Conservation (phyloP, 2,797 vertebrate species). For the Hemitrygon akajei region DNA sequence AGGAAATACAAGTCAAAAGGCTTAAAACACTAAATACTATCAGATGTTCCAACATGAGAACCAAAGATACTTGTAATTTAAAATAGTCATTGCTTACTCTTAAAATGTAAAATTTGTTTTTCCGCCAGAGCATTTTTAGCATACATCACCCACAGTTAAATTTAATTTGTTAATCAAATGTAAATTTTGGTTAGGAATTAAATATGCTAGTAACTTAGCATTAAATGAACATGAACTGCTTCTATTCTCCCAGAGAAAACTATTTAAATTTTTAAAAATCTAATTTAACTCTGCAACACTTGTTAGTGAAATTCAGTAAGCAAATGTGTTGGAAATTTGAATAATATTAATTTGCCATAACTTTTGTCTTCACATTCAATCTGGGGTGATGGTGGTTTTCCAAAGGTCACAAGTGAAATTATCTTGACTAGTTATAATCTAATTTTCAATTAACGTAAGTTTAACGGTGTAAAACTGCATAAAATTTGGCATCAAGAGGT, state of each 20-base stretch:
- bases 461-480: background rate
- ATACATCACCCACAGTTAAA: background rate
- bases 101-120: constrained; percentile 32
- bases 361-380: background rate
- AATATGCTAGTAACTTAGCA: background rate
- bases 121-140: background rate
- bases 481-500: constrained; percentile 22
- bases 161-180: background rate
- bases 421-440: background rate
- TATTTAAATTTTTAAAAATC: background rate
- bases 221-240: background rate
- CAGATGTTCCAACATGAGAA: constrained; percentile 37
- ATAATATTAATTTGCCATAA: background rate
- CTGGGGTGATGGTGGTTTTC: constrained; percentile 8
- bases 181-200: constrained; percentile 9
- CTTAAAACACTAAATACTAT: constrained; percentile 38
- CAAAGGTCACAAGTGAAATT: constrained; percentile 30
- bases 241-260: background rate
- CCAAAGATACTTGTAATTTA: constrained; percentile 20
- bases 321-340: background rate
- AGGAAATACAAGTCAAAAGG: constrained; percentile 38
- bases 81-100: constrained; percentile 16
- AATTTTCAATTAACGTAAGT: constrained; percentile 22
- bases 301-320: background rate
- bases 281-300: background rate